phyloP scores from a whole-genome alignment of 2,113 vertebrate species.

The Lepisosteus osseus region DNA sequence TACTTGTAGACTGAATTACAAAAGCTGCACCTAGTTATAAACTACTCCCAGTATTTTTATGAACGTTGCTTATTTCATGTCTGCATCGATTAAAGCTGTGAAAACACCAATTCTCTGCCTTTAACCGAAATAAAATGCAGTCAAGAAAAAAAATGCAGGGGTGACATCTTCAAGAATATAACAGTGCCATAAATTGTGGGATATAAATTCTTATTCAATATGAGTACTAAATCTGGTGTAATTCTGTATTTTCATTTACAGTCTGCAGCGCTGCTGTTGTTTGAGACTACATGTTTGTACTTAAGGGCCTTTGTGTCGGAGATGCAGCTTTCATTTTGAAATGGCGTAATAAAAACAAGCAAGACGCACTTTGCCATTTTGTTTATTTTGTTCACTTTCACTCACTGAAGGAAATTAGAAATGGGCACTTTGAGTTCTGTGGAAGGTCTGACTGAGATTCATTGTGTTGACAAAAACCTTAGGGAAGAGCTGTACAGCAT shows the following conservation, averaged over 20 bases:
- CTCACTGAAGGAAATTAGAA: no score
- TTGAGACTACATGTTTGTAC: not conserved
- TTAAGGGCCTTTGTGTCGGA: no score
- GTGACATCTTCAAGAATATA: no score
- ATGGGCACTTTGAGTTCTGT: no score
- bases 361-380: not conserved
- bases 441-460: no score
- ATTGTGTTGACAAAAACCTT: no score
- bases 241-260: slow-evolving; percentile 14
- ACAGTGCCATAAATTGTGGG: no score
- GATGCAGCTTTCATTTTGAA: no score
- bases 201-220: no score
- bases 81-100: slow-evolving; percentile 2
- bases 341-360: not conserved
- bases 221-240: slow-evolving; percentile 34
- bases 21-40: not conserved
- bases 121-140: slow-evolving; percentile 8
- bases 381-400: not conserved
- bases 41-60: not conserved
- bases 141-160: no score
- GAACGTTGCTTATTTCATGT: not conserved
- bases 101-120: slow-evolving; percentile 5
- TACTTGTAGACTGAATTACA: not conserved
- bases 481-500: no score
- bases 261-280: slow-evolving; percentile 27